Evolutionary conservation across 2,888 invertebrate genomes (phyloP), one percentile per base, ranked within the genome.

Genomic region (Physocephala rufipes): DNA sequence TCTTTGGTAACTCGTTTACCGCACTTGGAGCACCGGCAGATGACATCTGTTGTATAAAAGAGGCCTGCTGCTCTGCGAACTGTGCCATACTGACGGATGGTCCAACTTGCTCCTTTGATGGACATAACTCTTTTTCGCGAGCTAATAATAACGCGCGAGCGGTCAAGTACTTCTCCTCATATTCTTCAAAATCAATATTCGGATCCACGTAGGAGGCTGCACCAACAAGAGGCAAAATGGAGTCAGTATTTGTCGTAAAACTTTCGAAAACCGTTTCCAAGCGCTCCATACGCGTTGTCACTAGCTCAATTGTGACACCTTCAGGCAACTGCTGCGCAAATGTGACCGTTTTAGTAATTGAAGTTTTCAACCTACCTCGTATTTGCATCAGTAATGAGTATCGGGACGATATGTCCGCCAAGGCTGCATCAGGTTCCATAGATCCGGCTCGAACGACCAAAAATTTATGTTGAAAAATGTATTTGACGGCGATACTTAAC

Each of bases 1-100:
- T 73, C 59, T 70, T 66, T 12, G 71, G 74, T 12, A 75, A 59
- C 3, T 74, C 73, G 9, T 36, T 71, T 63, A 65, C 69, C 21
- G 43, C 69, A 36, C 26, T 12, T 21, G n/a, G 47, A 28, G 7
- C 3, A 7, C 47, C 13, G 16, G 19, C 62, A 21, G 7, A 67
- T 16, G 3, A 71, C n/a, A 55, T 67, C 26, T 63, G 30, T 9
- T 71, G 16, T 2, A 71, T 21, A 43, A 71, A 53, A n/a, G 19
- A 16, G 16, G 1, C 9, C 36, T 30, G 71, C 28, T 67, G 71
- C 3, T 65, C 70, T 28, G 70, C 58, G 16, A 15, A 62, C 58
- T 45, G 53, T 12, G 59, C 21, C 2, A 71, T 47, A 1, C 51
- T 36, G 16, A 49, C 51, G 15, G 36, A 7, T 26, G 26, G 12